Conservation (phyloP, 1,140 invertebrate species). For the Magallana angulata region DNA sequence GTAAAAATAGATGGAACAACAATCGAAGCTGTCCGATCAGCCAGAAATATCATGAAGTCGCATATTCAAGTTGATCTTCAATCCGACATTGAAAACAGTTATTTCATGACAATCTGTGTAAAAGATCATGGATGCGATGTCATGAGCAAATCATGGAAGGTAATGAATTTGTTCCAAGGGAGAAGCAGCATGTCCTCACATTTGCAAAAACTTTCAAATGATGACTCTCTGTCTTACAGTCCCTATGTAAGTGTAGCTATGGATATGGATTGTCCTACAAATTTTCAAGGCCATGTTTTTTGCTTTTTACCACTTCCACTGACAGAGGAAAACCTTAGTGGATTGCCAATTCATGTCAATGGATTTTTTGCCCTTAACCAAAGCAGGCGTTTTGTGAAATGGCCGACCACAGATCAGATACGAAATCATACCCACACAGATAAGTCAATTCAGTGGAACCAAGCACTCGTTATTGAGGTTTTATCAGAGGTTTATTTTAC, state of each 20-base stretch:
- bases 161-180: slow-evolving; percentile 58
- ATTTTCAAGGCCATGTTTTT: slow-evolving; percentile 71
- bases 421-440: slow-evolving; percentile 57
- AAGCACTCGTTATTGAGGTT: slow-evolving; percentile 67
- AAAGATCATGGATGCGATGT: not conserved
- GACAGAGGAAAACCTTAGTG: slow-evolving; percentile 63
- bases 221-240: slow-evolving; percentile 60
- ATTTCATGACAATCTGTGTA: slow-evolving; percentile 25
- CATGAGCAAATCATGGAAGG: slow-evolving; percentile 48
- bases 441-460: slow-evolving; percentile 72
- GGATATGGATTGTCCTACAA: slow-evolving; percentile 26
- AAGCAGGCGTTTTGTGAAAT: slow-evolving; percentile 73
- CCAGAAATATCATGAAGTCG: slow-evolving; percentile 34
- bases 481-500: slow-evolving; percentile 60
- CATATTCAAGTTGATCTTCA: slow-evolving; percentile 7
- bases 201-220: slow-evolving; percentile 54
- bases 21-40: not conserved
- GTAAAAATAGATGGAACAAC: slow-evolving; percentile 28
- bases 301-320: slow-evolving; percentile 75
- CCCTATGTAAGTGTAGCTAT: slow-evolving; percentile 73
- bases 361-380: slow-evolving; percentile 74
- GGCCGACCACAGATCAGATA: slow-evolving; percentile 65
- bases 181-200: slow-evolving; percentile 42
- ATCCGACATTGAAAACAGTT: not conserved
- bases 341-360: slow-evolving; percentile 75